Evolutionary conservation across 2,888 invertebrate genomes (phyloP).

Genomic region (Agrochola lychnidis): DNA sequence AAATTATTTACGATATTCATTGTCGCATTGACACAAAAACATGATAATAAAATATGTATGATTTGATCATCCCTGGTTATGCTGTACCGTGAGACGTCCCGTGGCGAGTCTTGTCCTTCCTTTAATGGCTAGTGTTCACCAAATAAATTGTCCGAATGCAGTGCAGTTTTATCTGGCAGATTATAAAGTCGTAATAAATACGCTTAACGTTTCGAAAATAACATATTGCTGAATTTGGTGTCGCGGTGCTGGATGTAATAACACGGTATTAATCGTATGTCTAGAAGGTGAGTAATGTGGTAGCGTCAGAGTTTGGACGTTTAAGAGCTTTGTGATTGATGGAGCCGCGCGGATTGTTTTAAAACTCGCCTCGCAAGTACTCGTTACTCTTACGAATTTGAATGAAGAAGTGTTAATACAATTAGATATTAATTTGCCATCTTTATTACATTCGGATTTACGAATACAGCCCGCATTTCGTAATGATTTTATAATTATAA

Average conservation of each 20-base stretch:
- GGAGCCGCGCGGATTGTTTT: conserved; percentile 66
- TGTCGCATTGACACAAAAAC: conserved; percentile 72
- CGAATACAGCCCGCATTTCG: neutral
- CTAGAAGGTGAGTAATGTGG: conserved; percentile 74
- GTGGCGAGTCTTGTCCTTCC: conserved; percentile 31
- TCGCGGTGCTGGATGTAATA: conserved; percentile 47
- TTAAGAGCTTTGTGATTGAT: conserved; percentile 80
- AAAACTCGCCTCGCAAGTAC: conserved; percentile 43
- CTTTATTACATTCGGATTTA: neutral
- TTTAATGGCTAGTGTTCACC: conserved; percentile 63
- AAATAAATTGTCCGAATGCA: conserved; percentile 70
- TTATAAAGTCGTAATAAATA: conserved; percentile 73
- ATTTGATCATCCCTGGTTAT: conserved; percentile 63
- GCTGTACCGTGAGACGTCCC: conserved; percentile 50
- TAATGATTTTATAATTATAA: neutral
- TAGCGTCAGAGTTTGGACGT: conserved; percentile 77
- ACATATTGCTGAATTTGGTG: conserved; percentile 57
- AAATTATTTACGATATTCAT: conserved; percentile 65
- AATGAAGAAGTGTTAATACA: conserved; percentile 37
- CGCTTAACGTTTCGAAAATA: conserved; percentile 55
- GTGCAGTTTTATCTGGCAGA: conserved; percentile 70
- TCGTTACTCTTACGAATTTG: conserved; percentile 9
- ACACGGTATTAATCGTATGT: conserved; percentile 63
- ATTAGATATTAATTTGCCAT: conserved; percentile 35
- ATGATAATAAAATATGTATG: conserved; percentile 71